Evolutionary conservation across 2,797 vertebrate species (phyloP).

Genomic region (Pyrocephalus nanus): DNA sequence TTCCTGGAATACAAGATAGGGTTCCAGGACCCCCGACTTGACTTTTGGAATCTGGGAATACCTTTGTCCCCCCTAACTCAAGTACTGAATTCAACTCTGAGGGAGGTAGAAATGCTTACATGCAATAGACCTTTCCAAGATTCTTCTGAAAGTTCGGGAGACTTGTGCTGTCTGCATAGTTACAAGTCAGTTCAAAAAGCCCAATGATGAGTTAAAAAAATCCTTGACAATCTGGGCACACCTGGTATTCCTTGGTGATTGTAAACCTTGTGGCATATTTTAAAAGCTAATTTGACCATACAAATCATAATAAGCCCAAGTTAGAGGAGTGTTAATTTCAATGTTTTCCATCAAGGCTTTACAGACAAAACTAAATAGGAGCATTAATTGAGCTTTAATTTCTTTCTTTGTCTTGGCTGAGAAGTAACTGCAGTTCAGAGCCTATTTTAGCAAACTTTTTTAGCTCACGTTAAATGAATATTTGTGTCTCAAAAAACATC

Average conservation of each 20-base stretch:
- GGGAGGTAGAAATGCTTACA: not conserved
- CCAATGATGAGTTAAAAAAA: not conserved
- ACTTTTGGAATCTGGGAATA: not conserved
- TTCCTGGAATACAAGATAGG: not conserved
- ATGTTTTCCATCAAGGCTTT: not conserved
- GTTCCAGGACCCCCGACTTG: not conserved
- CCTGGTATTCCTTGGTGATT: not conserved
- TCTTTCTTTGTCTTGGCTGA: not conserved
- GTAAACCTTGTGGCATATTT: not conserved
- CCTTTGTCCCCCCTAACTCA: not conserved
- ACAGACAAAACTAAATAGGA: not conserved
- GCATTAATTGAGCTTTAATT: not conserved
- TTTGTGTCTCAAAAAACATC: not conserved
- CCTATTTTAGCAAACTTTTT: not conserved
- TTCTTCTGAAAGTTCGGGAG: not conserved
- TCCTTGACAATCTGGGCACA: not conserved
- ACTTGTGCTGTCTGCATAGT: not conserved
- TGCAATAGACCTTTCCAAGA: not conserved
- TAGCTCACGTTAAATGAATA: not conserved
- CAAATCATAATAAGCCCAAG: not conserved
- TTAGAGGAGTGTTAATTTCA: not conserved
- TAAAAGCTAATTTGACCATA: not conserved
- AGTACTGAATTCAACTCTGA: not conserved
- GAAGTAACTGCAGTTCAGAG: not conserved
- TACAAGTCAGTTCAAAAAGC: not conserved